These are phyloP conservation scores for Cliona cf. orientalis DNA, from an alignment of 37 sponge, comb jelly and placozoan genomes.

Conservation along the genomic window DNA sequence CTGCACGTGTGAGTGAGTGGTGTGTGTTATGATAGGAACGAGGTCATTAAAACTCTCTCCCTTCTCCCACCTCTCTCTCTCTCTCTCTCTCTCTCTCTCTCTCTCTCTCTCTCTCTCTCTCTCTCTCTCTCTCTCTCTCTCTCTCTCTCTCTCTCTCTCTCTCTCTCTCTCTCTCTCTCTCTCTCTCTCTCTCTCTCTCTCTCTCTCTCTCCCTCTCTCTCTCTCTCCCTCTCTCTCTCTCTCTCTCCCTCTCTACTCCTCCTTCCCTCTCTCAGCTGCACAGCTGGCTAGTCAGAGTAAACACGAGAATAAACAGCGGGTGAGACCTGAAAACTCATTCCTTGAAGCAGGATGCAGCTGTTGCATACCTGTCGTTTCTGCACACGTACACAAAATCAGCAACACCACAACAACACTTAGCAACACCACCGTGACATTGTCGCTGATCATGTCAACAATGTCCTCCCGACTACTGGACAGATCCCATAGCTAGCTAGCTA, in stretches of 20 bases:
- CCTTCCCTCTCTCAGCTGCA: background rate
- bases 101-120: conserved; percentile 9
- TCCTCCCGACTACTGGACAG: too few relatives aligned
- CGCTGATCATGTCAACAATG: too few relatives aligned
- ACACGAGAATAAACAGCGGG: too few relatives aligned
- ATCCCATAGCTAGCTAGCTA: too few relatives aligned
- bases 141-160: conserved; percentile 2
- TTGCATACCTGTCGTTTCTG: too few relatives aligned
- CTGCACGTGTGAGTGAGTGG: conserved; percentile 11
- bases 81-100: conserved; percentile 5
- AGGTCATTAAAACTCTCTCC: background rate
- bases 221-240: too few relatives aligned
- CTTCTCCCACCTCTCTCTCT: background rate
- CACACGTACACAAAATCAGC: too few relatives aligned
- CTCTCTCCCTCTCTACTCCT: background rate
- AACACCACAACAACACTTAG: too few relatives aligned
- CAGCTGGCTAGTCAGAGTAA: too few relatives aligned
- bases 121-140: background rate
- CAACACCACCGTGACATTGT: too few relatives aligned
- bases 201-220: conserved; percentile 18
- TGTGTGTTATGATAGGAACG: background rate
- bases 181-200: conserved; percentile 8
- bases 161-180: background rate
- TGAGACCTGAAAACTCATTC: too few relatives aligned
- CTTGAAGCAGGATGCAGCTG: too few relatives aligned